Conservation (phyloP, 2,113 vertebrate genomes). For the Corythoichthys haematopterus region DNA sequence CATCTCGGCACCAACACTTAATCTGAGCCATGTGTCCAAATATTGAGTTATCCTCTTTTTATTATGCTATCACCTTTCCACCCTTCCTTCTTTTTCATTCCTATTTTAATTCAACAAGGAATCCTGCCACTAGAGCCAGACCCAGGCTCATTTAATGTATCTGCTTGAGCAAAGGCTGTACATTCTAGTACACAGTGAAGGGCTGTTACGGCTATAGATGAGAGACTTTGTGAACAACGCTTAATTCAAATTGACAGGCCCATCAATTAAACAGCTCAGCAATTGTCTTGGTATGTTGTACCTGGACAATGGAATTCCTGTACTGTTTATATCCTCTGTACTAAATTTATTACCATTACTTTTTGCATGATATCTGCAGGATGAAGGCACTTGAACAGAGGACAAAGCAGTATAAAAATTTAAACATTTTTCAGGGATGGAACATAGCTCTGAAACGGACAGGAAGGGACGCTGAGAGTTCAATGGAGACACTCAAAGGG, state of each 20-base stretch:
- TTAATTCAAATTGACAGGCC: conserved; percentile 21
- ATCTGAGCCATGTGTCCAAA: neutral
- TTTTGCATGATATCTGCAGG: conserved; percentile 6
- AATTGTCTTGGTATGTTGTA: conserved; percentile 20
- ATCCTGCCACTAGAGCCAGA: neutral
- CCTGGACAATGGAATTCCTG: conserved; percentile 26
- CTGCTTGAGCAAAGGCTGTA: neutral
- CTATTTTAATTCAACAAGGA: neutral
- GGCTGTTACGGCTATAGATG: conserved; percentile 19
- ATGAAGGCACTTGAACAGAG: conserved; percentile 22
- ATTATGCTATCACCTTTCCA: neutral
- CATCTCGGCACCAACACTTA: neutral
- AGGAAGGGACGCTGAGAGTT: conserved; percentile 12
- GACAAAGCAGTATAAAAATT: neutral
- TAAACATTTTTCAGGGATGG: conserved; percentile 9
- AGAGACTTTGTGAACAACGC: conserved; percentile 13
- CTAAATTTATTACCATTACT: conserved; percentile 16
- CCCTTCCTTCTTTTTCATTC: neutral
- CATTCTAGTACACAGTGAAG: neutral
- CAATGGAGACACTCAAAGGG: conserved; percentile 1
- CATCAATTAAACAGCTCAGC: conserved; percentile 15
- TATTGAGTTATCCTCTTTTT: neutral
- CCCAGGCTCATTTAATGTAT: neutral
- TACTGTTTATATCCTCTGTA: conserved; percentile 39
- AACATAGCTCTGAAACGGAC: conserved; percentile 18